These are phyloP conservation scores for Scatophagus argus DNA, from an alignment of 2,113 vertebrate genomes.

Conservation along the genomic window DNA sequence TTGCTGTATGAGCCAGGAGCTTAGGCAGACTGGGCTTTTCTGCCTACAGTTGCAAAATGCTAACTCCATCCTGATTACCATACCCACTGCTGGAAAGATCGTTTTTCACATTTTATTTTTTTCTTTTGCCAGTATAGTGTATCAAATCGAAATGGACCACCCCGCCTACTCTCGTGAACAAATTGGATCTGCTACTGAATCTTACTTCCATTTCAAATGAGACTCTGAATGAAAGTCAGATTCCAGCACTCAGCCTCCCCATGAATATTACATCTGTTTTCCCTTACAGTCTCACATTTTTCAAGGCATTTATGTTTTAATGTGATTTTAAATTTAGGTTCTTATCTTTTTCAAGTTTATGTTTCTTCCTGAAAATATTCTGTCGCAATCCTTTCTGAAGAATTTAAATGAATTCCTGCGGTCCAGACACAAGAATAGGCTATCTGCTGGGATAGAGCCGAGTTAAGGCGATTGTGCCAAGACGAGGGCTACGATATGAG, in stretches of 20 bases:
- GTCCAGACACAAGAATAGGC: conserved; percentile 17
- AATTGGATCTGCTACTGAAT: conserved; percentile 50
- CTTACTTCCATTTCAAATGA: conserved; percentile 42
- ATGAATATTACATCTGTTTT: conserved; percentile 59
- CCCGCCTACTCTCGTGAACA: conserved; percentile 36
- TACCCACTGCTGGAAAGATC: conserved; percentile 48
- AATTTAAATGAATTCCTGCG: conserved; percentile 27
- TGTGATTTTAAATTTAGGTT: conserved; percentile 32
- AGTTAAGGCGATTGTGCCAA: conserved; percentile 54
- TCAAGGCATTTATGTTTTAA: conserved; percentile 39
- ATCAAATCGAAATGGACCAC: conserved; percentile 62
- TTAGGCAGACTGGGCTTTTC: conserved; percentile 49
- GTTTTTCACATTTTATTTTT: conserved; percentile 68
- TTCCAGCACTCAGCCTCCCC: conserved; percentile 8
- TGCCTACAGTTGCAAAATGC: conserved; percentile 65
- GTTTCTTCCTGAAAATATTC: conserved; percentile 26
- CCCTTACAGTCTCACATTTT: conserved; percentile 10
- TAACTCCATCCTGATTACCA: conserved; percentile 63
- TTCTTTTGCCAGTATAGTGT: conserved; percentile 24
- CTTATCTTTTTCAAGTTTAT: conserved; percentile 12
- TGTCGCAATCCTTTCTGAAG: not conserved
- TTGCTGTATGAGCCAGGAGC: conserved; percentile 16
- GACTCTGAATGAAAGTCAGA: conserved; percentile 47
- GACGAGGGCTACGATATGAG: conserved; percentile 11
- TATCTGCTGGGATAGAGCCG: conserved; percentile 30